Evolutionary conservation across 2,113 vertebrate genomes (phyloP).

Genomic region (Cyprichromis sp.): DNA sequence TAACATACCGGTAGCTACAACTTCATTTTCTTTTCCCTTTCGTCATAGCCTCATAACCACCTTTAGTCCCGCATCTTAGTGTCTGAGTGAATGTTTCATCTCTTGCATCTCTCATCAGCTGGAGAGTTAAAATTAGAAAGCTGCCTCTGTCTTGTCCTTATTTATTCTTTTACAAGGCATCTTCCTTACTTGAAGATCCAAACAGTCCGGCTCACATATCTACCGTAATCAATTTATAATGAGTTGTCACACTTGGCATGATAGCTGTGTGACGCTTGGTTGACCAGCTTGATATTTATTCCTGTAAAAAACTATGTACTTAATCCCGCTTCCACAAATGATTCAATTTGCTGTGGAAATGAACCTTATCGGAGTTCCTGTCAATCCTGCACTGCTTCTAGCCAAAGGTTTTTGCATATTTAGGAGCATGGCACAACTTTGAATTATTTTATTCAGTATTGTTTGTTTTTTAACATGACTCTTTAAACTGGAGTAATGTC

Average conservation of each 20-base stretch:
- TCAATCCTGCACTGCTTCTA: conserved; percentile 27
- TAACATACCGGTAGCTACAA: background rate
- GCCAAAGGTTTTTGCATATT: background rate
- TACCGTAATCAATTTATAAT: conserved; percentile 38
- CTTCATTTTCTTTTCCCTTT: conserved; percentile 17
- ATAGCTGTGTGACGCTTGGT: conserved; percentile 21
- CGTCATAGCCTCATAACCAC: background rate
- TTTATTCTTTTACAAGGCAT: background rate
- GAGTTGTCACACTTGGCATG: conserved; percentile 33
- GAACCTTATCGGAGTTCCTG: conserved; percentile 44
- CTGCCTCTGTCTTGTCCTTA: conserved; percentile 4
- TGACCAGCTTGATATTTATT: conserved; percentile 57
- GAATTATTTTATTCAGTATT: background rate
- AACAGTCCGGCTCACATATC: background rate
- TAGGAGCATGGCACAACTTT: background rate
- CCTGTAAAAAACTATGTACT: conserved; percentile 49
- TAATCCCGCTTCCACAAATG: conserved; percentile 48
- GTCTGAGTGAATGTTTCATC: conserved; percentile 6
- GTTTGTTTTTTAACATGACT: background rate
- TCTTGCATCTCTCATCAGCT: conserved; percentile 10
- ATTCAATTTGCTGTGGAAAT: conserved; percentile 61
- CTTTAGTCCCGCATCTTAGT: background rate
- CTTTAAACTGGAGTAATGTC: background rate
- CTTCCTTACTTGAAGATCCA: background rate
- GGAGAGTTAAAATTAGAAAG: conserved; percentile 51